Percentiles rank a stretch among this genome's conserved stretches.
phyloP scores from a whole-genome alignment of 2,113 vertebrate species.

The Danionella cerebrum region DNA sequence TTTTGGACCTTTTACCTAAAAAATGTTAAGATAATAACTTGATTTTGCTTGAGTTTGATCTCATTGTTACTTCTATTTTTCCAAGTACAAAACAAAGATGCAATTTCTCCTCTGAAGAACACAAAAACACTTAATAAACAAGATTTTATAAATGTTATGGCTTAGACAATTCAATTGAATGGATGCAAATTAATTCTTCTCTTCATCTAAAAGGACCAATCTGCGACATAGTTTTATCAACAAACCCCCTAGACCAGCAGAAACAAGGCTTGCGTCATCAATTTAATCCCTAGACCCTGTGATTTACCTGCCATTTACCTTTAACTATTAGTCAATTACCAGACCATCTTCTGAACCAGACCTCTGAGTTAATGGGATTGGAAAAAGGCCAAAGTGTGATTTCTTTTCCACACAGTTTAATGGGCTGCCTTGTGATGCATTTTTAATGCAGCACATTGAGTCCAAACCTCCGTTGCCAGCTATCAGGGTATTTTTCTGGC shows the following conservation, averaged over 20 bases:
- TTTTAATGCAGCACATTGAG: conserved; percentile 54
- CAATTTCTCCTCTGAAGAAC: neutral
- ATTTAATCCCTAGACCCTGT: conserved; percentile 39
- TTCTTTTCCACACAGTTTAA: conserved; percentile 58
- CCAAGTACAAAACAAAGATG: too few species aligned
- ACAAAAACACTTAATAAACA: neutral
- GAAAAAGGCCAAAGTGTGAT: conserved; percentile 52
- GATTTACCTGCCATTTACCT: conserved; percentile 54
- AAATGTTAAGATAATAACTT: too few species aligned
- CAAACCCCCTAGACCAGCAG: conserved; percentile 28
- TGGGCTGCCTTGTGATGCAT: conserved; percentile 54
- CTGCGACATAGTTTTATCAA: conserved; percentile 18
- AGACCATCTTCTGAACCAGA: conserved; percentile 49
- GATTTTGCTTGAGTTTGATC: too few species aligned
- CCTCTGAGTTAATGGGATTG: conserved; percentile 57
- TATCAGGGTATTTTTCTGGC: conserved; percentile 48
- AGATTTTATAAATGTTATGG: conserved; percentile 9
- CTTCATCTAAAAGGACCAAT: neutral
- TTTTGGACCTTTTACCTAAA: too few species aligned
- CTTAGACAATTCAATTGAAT: conserved; percentile 22
- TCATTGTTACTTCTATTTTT: too few species aligned
- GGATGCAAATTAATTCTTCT: conserved; percentile 19
- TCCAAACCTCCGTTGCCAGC: conserved; percentile 31
- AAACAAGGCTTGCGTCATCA: conserved; percentile 37
- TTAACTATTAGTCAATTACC: conserved; percentile 59